Base-by-base conservation (phyloP, 2,888 invertebrate species). In the Fabriciana adippe region DNA sequence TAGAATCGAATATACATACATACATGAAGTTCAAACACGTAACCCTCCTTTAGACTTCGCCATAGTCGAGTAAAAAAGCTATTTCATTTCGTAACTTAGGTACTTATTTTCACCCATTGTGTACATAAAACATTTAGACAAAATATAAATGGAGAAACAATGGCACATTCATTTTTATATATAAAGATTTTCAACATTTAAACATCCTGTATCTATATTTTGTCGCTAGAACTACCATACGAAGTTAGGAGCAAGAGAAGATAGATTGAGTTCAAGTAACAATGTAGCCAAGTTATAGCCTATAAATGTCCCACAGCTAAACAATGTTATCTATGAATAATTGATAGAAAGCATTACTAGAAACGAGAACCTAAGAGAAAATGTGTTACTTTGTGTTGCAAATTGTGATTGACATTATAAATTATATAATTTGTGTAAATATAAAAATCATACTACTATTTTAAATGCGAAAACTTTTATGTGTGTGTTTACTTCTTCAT, bases 251-350 rank as follows among this genome's bases (percentile, higher is more conserved):
- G 51, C 31, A 51, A 18, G 18, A 18, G 50, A 41, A 61, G 51
- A 61, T 61, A 50, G 61, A 61, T 61, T 31, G 60, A 61, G 51
- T 50, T 51, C 51, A 11, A 48, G 31, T 47, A 61, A 61, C 61
- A 41, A 53, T 61, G 41, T 61, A 51, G 41, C 13, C 48, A 61
- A 61, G 35, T 61, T 61, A 61, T 51, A 61, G 61, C 51, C 61
- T 61, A 61, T 61, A 61, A 61, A 61, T 51, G 51, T 61, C 61
- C 51, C 61, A 35, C 51, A 51, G 35, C 59, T 61, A 61, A 31
- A 31, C 50, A 18, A 35, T 41, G 51, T 53, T 53, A 61, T 61
- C 61, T 61, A 51, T 15, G 51, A 61, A 61, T 61, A 61, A 61
- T 61, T 53, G 41, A 61, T 61, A 18, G 61, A 11, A 16, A 53